A percentile compares a stretch with the other conserved stretches of the same genome.
Conservation (phyloP, 2,888 invertebrate species). For the Tiphia femorata region DNA sequence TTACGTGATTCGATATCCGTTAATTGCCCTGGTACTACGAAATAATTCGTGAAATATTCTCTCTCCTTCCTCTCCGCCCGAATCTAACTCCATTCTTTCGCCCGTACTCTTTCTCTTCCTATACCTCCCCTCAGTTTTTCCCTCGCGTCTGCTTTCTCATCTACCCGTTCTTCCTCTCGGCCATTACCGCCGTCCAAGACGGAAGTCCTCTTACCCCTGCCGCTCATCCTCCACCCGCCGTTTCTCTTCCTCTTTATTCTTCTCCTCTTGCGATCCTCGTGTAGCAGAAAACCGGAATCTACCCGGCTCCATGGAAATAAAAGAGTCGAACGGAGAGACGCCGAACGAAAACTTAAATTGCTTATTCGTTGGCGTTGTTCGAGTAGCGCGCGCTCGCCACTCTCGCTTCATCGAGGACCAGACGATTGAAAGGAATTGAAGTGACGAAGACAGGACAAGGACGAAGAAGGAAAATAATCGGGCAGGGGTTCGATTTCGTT, state of each 20-base stretch:
- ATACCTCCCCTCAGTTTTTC: not conserved
- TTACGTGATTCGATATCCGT: no score
- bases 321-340: constrained; percentile 24
- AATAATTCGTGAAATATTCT: constrained; percentile 22
- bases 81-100: not conserved
- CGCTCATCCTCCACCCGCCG: constrained; percentile 1
- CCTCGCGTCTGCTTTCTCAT: not conserved
- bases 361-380: constrained; percentile 26
- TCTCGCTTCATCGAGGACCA: not conserved
- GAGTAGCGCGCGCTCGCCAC: not conserved
- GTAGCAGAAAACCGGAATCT: no score
- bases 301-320: constrained; percentile 32
- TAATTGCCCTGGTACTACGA: constrained; percentile 4
- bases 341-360: constrained; percentile 41
- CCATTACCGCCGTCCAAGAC: no score
- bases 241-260: constrained; percentile 19
- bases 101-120: not conserved
- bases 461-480: not conserved
- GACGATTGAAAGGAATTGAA: not conserved
- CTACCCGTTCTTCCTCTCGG: not conserved
- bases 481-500: not conserved
- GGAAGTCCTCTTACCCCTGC: no score
- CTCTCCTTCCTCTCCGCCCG: constrained; percentile 8
- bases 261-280: no score
- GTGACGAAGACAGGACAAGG: not conserved